These are phyloP conservation scores for Hylia prasina DNA, from an alignment of 2,113 vertebrate species.

Conservation along the genomic window DNA sequence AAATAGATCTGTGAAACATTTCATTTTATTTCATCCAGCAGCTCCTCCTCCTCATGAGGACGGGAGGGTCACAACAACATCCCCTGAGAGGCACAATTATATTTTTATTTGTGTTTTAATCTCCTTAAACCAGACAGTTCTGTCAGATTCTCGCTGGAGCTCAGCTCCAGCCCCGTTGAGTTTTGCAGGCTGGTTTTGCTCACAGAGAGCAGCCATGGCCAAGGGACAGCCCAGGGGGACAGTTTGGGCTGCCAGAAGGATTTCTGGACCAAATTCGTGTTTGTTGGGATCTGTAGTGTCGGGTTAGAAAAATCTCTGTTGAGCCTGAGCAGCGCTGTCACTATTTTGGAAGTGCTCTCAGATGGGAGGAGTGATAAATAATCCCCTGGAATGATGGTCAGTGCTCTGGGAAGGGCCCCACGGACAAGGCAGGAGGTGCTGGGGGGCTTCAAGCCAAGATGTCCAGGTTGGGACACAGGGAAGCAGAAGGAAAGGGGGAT, in stretches of 20 bases:
- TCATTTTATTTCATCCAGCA: background rate
- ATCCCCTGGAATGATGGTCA: background rate
- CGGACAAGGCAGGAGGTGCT: background rate
- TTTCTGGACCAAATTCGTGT: background rate
- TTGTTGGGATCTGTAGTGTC: background rate
- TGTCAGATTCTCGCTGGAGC: background rate
- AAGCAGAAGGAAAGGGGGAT: background rate
- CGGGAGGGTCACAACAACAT: background rate
- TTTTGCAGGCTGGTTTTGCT: background rate
- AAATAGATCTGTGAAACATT: background rate
- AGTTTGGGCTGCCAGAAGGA: background rate
- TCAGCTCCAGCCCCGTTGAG: background rate
- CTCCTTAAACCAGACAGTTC: background rate
- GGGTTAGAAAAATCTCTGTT: background rate
- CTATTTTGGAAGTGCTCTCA: background rate
- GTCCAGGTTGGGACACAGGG: background rate
- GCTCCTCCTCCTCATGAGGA: background rate
- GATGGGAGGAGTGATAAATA: background rate
- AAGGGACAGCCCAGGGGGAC: conserved; percentile 3
- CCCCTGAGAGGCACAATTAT: background rate
- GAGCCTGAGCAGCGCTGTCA: background rate
- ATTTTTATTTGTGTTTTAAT: background rate
- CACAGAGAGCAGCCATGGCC: background rate
- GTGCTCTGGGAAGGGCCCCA: background rate
- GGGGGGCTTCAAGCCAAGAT: background rate